Base-by-base conservation (phyloP, 1,140 invertebrate species). In the Nixonia krombeini region DNA sequence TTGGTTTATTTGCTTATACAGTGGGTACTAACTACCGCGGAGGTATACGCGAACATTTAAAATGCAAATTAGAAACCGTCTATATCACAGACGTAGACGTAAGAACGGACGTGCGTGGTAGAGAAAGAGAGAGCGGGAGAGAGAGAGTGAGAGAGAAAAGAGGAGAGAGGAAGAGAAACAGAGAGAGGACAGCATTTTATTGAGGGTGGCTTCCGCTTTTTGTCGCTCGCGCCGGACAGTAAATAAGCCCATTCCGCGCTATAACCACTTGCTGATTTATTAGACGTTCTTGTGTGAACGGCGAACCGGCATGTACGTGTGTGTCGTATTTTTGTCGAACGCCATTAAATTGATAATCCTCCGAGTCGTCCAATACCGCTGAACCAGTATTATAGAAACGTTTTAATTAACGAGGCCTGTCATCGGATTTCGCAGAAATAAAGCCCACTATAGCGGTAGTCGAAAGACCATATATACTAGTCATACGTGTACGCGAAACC, bases 151-250 rank as follows among this genome's bases (percentile, higher is more conserved):
- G 7, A 18, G 21, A 55, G 38, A n/a, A n/a, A n/a, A n/a, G n/a
- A n/a, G n/a, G n/a, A n/a, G n/a, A n/a, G n/a, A n/a, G n/a, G n/a
- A n/a, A n/a, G n/a, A n/a, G n/a, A n/a, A n/a, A n/a, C n/a, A n/a
- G 21, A 21, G 21, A 21, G 21, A 21, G 21, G 6, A 15, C 21
- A 52, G 18, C 42, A 50, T 58, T 68, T 68, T 61, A 68, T 61
- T 51, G 52, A 62, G 64, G 64, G 64, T 62, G 52, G 51, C 38
- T 61, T 61, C 52, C 57, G 51, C 51, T 61, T 68, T 68, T 62
- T 68, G 64, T 57, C 52, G 33, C 37, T 66, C 7, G 33, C 26
- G 31, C 8, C 45, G 45, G 64, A 51, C 47, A 28, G 38, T 56
- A 67, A 67, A 67, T 61, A 67, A 59, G 38, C 56, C 45, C 55